phyloP scores from a whole-genome alignment of 1,140 invertebrate genomes.

The Drosophila ambigua region DNA sequence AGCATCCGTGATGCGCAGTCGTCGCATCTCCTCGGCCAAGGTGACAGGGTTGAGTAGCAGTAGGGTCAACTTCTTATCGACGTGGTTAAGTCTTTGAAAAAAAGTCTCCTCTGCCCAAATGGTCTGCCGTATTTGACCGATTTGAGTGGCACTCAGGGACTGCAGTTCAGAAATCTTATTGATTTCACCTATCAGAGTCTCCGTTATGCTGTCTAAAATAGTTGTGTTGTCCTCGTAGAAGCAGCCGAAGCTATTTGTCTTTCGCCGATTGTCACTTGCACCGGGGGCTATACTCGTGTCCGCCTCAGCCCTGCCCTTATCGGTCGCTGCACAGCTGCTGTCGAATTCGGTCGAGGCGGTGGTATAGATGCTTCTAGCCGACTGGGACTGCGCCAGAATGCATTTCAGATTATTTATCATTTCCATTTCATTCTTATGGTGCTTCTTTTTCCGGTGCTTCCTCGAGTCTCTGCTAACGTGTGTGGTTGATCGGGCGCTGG shows the following conservation, averaged over 20 bases:
- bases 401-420: slow-evolving; percentile 79
- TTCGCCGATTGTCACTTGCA: slow-evolving; percentile 10
- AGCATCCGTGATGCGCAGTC: slow-evolving; percentile 22
- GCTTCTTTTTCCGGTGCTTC: slow-evolving; percentile 79
- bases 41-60: slow-evolving; percentile 77
- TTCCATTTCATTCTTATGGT: slow-evolving; percentile 80
- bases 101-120: slow-evolving; percentile 65
- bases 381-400: slow-evolving; percentile 58
- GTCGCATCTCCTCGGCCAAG: slow-evolving; percentile 57
- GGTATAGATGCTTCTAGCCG: slow-evolving; percentile 7
- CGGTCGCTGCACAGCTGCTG: background rate
- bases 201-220: slow-evolving; percentile 59
- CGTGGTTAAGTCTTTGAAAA: slow-evolving; percentile 76
- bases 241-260: slow-evolving; percentile 12
- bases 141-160: slow-evolving; percentile 57
- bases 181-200: slow-evolving; percentile 74
- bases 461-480: slow-evolving; percentile 46
- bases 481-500: slow-evolving; percentile 5
- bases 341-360: background rate
- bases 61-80: slow-evolving; percentile 74
- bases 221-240: slow-evolving; percentile 14
- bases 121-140: slow-evolving; percentile 49
- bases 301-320: no score
- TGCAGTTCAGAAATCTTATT: slow-evolving; percentile 77
- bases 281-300: no score